Conservation (phyloP, 2,797 vertebrate species). For the Ctenopoma kingsleyae region DNA sequence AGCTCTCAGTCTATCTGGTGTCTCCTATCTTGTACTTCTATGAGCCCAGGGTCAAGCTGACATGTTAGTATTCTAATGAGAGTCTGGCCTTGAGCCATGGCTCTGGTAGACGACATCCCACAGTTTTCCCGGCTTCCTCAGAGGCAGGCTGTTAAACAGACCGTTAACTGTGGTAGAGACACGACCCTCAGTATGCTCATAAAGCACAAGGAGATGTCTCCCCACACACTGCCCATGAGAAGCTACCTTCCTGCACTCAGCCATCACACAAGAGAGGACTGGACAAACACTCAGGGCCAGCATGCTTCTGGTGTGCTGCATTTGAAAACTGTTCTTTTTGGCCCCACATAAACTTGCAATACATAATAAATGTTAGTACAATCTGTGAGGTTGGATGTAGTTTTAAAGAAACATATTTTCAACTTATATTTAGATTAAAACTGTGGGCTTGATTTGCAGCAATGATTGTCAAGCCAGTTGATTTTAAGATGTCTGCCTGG, state of each 20-base stretch:
- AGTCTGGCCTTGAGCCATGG: slow-evolving; percentile 48
- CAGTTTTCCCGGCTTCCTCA: slow-evolving; percentile 56
- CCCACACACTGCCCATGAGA: slow-evolving; percentile 65
- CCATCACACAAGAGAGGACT: slow-evolving; percentile 13
- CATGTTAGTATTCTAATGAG: slow-evolving; percentile 32
- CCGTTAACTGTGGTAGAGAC: slow-evolving; percentile 73
- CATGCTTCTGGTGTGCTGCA: slow-evolving; percentile 21
- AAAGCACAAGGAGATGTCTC: slow-evolving; percentile 76
- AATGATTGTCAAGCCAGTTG: slow-evolving; percentile 55
- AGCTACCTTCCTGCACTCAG: slow-evolving; percentile 31
- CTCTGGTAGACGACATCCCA: slow-evolving; percentile 35
- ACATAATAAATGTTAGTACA: not conserved
- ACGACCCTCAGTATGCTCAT: slow-evolving; percentile 62
- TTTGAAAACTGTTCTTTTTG: slow-evolving; percentile 5
- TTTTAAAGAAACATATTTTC: not conserved
- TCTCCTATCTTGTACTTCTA: slow-evolving; percentile 4
- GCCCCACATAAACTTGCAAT: slow-evolving; percentile 14
- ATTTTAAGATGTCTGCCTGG: slow-evolving; percentile 59
- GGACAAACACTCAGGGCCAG: slow-evolving; percentile 9
- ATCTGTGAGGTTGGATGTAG: not conserved
- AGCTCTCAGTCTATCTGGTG: not conserved
- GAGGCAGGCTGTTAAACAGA: slow-evolving; percentile 67
- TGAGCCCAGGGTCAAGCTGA: slow-evolving; percentile 12
- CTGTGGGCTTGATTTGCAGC: slow-evolving; percentile 30
- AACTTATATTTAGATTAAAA: slow-evolving; percentile 26